Base-by-base conservation (phyloP, 2,113 vertebrate species). In the Dicentrarchus labrax region DNA sequence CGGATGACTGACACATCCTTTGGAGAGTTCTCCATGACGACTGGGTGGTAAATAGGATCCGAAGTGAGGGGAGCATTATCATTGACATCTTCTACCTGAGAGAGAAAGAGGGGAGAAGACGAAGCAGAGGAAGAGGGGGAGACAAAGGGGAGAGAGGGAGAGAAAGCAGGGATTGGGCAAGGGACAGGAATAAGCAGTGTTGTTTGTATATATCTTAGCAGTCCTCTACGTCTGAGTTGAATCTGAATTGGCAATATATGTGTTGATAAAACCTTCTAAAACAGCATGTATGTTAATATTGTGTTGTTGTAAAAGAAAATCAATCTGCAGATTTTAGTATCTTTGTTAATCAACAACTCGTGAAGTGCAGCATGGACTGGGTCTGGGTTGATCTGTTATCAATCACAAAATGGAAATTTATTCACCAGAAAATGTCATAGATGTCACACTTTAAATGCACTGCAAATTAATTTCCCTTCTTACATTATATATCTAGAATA, bases 21-120 rank as follows among this genome's bases (percentile, higher is more conserved):
- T 0, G 97, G 98, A 45, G 98, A 98, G 91, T 99, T 99, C 92
- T 99, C 98, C 96, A 97, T 94, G 82, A 99, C 65, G 0, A 91
- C 89, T 0, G 98, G 97, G 89, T 98, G 97, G 91, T 99, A 99
- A 88, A 99, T 97, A 5, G 98, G 98, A 83, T 99, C 97, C 0
- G 97, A 97, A 78, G 97, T 98, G 92, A 99, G 94, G 0, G 98
- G 98, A 1, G 98, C 97, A 13, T 99, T 99, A 92, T 99, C 98
- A 59, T 99, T 99, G 83, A 99, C 92, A 1, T 99, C 98, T 89
- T 99, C 98, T 53, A 99, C 96, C 93, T 94, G 82, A 51, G 61
- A 72, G 72, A 61, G 5, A 51, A 57, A 61, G 16, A 72, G 13
- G 6, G 5, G 30, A n/a, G 22, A 38, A 71, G 22, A 39, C 12